Percentiles rank a stretch among this genome's conserved stretches.
Conservation (phyloP, 2,113 vertebrate genomes). For the Cervus canadensis region DNA sequence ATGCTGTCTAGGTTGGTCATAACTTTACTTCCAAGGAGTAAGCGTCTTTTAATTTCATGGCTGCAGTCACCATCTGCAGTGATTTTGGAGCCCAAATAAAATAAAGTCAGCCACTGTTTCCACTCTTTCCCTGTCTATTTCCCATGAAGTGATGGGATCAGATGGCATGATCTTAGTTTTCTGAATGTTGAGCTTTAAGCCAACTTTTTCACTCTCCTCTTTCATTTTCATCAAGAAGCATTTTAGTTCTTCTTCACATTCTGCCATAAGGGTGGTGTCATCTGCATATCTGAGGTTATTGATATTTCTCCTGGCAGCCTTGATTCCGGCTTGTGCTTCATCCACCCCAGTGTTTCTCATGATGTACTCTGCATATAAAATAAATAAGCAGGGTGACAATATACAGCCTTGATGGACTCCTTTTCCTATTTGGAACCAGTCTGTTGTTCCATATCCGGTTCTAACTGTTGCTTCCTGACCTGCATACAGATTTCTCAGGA, state of each 20-base stretch:
- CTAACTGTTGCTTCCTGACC: not conserved
- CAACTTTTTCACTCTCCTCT: not conserved
- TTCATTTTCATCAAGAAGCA: not conserved
- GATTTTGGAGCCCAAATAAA: not conserved
- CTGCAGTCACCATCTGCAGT: not conserved
- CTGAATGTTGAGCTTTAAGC: not conserved
- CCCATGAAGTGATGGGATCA: not conserved
- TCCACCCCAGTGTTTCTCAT: not conserved
- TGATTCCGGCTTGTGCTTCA: not conserved
- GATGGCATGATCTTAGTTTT: not conserved
- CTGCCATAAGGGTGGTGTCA: not conserved
- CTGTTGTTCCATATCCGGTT: not conserved
- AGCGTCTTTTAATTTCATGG: not conserved
- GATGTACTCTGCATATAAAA: not conserved
- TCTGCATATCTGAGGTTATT: not conserved
- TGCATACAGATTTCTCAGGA: not conserved
- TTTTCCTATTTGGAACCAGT: not conserved
- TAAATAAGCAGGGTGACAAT: not conserved
- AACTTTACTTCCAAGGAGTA: not conserved
- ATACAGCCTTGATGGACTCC: not conserved
- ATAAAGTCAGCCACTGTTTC: not conserved
- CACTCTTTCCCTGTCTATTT: not conserved
- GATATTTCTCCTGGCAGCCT: not conserved
- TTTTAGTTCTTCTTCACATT: not conserved
- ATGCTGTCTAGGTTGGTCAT: not conserved